phyloP scores from a whole-genome alignment of 2,797 vertebrate species.

The Sciurus vulgaris region DNA sequence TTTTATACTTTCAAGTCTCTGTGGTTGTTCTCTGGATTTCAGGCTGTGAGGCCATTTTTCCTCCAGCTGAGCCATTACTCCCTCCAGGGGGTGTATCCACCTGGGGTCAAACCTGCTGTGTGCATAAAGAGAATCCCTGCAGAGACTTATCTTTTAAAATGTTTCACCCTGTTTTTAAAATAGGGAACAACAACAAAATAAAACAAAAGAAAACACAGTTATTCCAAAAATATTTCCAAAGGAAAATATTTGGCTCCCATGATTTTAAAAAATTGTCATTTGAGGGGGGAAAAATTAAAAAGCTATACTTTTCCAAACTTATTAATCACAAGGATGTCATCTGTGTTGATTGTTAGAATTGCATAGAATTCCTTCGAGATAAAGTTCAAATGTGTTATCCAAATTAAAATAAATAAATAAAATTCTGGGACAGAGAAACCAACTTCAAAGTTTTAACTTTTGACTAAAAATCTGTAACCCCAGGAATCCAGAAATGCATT shows the following conservation, averaged over 20 bases:
- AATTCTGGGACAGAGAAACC: not conserved
- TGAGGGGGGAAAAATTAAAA: not conserved
- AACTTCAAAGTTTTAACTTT: not conserved
- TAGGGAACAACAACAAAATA: not conserved
- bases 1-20: conserved; percentile 5
- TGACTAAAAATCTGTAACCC: not conserved
- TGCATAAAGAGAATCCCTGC: conserved; percentile 8
- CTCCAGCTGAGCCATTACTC: not conserved
- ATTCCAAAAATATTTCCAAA: not conserved
- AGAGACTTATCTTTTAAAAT: not conserved
- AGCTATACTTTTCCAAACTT: not conserved
- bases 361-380: not conserved
- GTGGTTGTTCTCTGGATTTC: not conserved
- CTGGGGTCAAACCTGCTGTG: conserved; percentile 13
- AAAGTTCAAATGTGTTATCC: not conserved
- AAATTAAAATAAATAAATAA: not conserved
- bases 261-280: not conserved
- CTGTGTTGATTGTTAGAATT: conserved; percentile 3
- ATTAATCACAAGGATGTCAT: not conserved
- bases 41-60: not conserved
- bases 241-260: conserved; percentile 17
- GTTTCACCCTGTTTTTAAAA: conserved; percentile 56
- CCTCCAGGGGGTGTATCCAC: not conserved
- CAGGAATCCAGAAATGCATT: not conserved
- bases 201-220: not conserved